Base-by-base conservation (phyloP, 2,888 invertebrate genomes). In the Dryomyza anilis region DNA sequence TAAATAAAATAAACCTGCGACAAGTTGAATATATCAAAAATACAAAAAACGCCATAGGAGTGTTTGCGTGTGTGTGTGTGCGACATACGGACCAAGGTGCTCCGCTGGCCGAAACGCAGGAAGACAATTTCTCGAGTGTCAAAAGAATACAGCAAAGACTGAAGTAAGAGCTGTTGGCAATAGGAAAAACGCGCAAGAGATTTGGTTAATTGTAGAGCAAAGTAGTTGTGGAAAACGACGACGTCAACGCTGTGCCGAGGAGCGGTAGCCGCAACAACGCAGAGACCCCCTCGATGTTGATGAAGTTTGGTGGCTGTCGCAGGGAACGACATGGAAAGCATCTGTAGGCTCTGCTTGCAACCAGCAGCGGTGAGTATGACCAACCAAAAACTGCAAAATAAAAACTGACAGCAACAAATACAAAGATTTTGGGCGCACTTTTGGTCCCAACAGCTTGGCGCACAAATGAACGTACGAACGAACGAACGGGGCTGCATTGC, bases 321-420 rank as follows among this genome's bases (percentile, higher is more conserved):
- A 56, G 71, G 71, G 70, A 70, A 69, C 72, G 75, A 72, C 75
- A 83, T 83, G 82, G 82, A 83, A 78, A 81, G 79, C 74, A 81
- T 83, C 73, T 83, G 82, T 76, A 81, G 83, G 76, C 78, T 83
- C 71, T 83, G 82, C 72, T 83, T 83, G 74, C 82, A 83, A 74
- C 81, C 82, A 76, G 83, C 83, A 73, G 80, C 78, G 76, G 78
- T 78, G 73, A 73, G 74, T 73, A 60, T 59, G 14, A 16, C 16
- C 19, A 7, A 29, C 6, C 10, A 16, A 61, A 56, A 10, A 60
- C n/a, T n/a, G n/a, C n/a, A n/a, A n/a, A n/a, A n/a, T n/a, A 60
- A 48, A 63, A 66, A 52, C 29, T 50, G 27, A 66, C 61, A n/a
- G 25, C 46, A 16, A 63, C 53, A 67, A 58, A 52, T 65, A 68